Evolutionary conservation across 2,113 vertebrate species (phyloP).

Genomic region (Osmerus mordax): DNA sequence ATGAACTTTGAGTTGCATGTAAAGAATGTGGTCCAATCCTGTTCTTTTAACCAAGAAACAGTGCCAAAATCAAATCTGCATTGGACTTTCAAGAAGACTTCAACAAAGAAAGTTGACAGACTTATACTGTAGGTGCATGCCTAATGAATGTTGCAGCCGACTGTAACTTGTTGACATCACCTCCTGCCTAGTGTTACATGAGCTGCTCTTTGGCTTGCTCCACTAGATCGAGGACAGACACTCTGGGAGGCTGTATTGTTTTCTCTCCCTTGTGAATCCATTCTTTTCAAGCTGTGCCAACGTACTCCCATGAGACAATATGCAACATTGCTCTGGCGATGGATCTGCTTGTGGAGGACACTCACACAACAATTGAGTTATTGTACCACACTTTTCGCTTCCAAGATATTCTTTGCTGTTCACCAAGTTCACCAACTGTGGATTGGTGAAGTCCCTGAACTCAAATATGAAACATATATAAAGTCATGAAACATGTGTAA

Average conservation of each 20-base stretch:
- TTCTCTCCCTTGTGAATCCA: slow-evolving; percentile 43
- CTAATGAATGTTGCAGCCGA: no score
- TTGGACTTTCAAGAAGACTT: no score
- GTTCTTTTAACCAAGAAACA: no score
- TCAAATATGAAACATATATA: background rate
- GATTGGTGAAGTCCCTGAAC: no score
- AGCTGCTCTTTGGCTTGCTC: slow-evolving; percentile 45
- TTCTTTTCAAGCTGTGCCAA: slow-evolving; percentile 56
- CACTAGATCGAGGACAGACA: slow-evolving; percentile 53
- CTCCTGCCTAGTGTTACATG: slow-evolving; percentile 47
- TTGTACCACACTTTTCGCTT: slow-evolving; percentile 21
- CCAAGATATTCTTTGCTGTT: no score
- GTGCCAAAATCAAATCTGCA: no score
- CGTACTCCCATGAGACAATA: slow-evolving; percentile 37
- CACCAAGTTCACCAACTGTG: no score
- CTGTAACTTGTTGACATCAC: slow-evolving; percentile 1
- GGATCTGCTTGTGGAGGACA: slow-evolving; percentile 41
- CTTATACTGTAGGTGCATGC: no score
- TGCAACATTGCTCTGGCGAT: slow-evolving; percentile 35
- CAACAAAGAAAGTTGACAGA: no score
- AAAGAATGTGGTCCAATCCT: no score
- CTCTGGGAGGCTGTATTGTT: slow-evolving; percentile 49
- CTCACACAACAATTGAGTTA: slow-evolving; percentile 10
- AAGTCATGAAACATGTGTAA: background rate
- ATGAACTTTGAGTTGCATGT: no score